Base-by-base conservation (phyloP, 2,797 vertebrate genomes). In the Acrocephalus scirpaceus region DNA sequence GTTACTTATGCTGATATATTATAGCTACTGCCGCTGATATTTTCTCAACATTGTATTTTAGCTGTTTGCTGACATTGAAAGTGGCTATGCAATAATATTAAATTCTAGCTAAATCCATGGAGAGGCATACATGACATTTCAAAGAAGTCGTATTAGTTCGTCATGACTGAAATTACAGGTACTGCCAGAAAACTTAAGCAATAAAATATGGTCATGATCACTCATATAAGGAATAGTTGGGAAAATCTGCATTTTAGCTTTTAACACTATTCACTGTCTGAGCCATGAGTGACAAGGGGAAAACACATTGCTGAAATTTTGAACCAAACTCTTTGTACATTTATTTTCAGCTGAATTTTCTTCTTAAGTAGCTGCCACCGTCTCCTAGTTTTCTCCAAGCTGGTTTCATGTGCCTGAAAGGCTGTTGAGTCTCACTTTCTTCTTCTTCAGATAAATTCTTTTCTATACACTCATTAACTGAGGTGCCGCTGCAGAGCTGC, bases 381-480 rank as follows among this genome's bases (percentile, higher is more conserved):
- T 93, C 84, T 94, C 93, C 29, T 71, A 92, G 36, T 72, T 87
- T 97, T 93, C 95, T 93, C 93, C 91, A 75, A 91, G 88, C 54
- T 73, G 80, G 91, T 91, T 96, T 97, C 83, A 82, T 95, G 53
- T 95, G 81, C 81, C 62, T 95, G 89, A 96, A 97, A 96, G 82
- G 90, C 93, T 92, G 90, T 73, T 92, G 89, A 76, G 65, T 90
- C 94, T 94, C 61, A 91, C 96, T 97, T 94, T 90, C 95, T 79
- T 95, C 86, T 94, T 92, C 51, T 95, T 91, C 76, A 96, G 93
- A 96, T 86, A 92, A 87, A 92, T 93, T 83, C 87, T 85, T 89
- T 95, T 86, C 96, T 92, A 25, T 95, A 96, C 81, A 88, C 94
- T 95, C 96, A 96, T 95, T 97, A 95, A 81, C 89, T 91, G 95